A percentile compares a stretch with the other conserved stretches of the same genome.
Conservation (phyloP, 2,888 invertebrate species). For the Nemoura dubitans region DNA sequence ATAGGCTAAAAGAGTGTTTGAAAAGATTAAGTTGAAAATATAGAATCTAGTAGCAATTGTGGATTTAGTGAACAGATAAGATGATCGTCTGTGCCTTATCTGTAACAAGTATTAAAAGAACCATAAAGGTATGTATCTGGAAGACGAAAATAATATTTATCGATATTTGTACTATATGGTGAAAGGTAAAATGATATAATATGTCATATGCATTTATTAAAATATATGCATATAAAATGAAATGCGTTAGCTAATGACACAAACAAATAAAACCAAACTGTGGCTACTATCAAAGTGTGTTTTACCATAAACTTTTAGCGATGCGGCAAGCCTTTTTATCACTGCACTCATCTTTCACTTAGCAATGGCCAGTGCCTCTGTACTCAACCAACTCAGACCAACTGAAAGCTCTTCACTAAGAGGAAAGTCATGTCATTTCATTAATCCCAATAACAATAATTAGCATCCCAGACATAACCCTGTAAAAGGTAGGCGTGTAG, state of each 20-base stretch:
- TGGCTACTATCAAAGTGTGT: not conserved
- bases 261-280: not conserved
- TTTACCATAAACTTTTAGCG: not conserved
- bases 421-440: constrained; percentile 42
- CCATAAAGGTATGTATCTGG: no score
- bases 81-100: no score
- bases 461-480: constrained; percentile 38
- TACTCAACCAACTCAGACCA: not conserved
- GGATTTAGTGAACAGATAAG: no score
- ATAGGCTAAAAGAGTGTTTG: no score
- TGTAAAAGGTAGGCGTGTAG: constrained; percentile 35
- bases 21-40: no score
- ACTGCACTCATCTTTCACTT: constrained; percentile 7
- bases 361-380: not conserved
- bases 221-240: no score
- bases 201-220: no score
- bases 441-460: constrained; percentile 40
- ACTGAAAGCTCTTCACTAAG: constrained; percentile 16
- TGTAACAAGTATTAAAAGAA: no score
- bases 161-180: no score
- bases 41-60: no score
- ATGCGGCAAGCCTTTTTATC: not conserved
- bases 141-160: no score
- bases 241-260: not conserved
- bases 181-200: no score